Evolutionary conservation across 2,888 invertebrate genomes (phyloP).

Genomic region (Chloroclystis v-ata): DNA sequence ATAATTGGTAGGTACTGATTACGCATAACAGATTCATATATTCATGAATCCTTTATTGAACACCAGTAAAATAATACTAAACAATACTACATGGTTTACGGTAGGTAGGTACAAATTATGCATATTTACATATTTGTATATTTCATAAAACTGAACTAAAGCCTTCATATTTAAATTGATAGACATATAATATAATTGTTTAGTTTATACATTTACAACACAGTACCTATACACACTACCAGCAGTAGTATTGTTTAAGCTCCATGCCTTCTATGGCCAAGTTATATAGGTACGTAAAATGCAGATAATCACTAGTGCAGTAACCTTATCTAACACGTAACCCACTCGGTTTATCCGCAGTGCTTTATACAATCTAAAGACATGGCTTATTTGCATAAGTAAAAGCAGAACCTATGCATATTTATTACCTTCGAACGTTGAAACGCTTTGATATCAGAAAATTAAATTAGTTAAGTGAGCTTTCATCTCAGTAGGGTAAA

Average conservation of each 20-base stretch:
- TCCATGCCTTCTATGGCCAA: background rate
- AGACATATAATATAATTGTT: too few relatives aligned
- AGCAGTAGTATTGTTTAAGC: background rate
- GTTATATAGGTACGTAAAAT: background rate
- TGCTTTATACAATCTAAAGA: conserved; percentile 9
- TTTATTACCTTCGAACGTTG: conserved; percentile 2
- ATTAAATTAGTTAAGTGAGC: background rate
- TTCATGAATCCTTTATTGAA: too few relatives aligned
- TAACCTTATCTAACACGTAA: background rate
- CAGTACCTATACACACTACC: too few relatives aligned
- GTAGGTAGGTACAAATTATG: too few relatives aligned
- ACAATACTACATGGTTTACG: too few relatives aligned
- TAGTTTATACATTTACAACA: too few relatives aligned
- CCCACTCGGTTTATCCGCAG: conserved; percentile 8
- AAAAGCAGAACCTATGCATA: background rate
- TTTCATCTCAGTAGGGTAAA: background rate
- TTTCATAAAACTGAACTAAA: too few relatives aligned
- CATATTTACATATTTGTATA: too few relatives aligned
- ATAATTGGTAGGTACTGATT: too few relatives aligned
- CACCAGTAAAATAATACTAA: too few relatives aligned
- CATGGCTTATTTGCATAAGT: conserved; percentile 4
- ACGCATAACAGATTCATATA: too few relatives aligned
- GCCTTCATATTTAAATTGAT: too few relatives aligned
- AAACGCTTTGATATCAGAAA: background rate
- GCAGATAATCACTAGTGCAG: conserved; percentile 3